Evolutionary conservation across 1,140 invertebrate species (phyloP), one percentile per base, ranked within the genome.

Genomic region (Thaumatotibia leucotreta): DNA sequence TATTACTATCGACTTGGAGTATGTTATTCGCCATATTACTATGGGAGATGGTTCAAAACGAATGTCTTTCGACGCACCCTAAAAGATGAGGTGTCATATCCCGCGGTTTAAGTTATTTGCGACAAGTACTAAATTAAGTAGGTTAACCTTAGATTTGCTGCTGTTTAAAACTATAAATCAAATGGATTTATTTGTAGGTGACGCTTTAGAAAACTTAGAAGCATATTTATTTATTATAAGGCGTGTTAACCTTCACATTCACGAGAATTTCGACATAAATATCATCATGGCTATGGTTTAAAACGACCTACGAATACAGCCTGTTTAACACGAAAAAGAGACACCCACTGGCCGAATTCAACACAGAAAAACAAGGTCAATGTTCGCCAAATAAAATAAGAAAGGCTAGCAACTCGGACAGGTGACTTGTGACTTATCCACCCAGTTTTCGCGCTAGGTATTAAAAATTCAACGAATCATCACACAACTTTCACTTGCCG

Each of bases 391-490:
- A 79, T 76, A 74, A 81, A 82, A 81, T 80, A 84, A 82, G 80
- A 84, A 84, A 83, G 80, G 76, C 79, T 78, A 70, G 64, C 77
- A 78, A 76, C 74, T 83, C 77, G 71, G 71, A 81, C 76, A 80
- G 70, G 80, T 79, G 72, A 73, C 76, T 80, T 83, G 80, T 79
- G 72, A 73, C 76, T 80, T 83, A 82, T 78, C 82, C 76, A 84
- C 79, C 82, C 77, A 84, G 79, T 78, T 84, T 86, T 79, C 69
- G 73, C 73, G 80, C 73, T 82, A 58, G 52, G 52, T 58, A 83
- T 84, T 85, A 84, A 85, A 85, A 86, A 82, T 88, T 83, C 77
- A 83, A 82, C 76, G 76, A 86, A 84, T 82, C 76, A 74, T 84
- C 78, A 79, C 77, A 81, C 74, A 82, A 86, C 86, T 89, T 89